Base-by-base conservation (phyloP, 2,888 invertebrate species). In the Elgonia sp. region DNA sequence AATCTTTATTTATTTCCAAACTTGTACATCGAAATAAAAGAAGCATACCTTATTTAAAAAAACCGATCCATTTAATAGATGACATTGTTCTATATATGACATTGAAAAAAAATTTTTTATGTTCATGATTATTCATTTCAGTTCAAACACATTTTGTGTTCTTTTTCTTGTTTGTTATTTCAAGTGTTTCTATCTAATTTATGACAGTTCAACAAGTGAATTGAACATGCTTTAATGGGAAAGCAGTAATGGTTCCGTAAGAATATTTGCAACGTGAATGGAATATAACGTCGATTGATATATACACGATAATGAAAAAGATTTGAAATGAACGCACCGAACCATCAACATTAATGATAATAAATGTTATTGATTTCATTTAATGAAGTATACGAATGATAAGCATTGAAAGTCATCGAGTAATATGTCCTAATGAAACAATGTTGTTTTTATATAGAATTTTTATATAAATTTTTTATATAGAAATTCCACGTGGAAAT, bases 171-270 rank as follows among this genome's bases (percentile, higher is more conserved):
- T 14, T 73, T 60, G 0, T 55, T 53, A 29, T 39, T 39, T 8
- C 6, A 39, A 39, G 46, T 69, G 57, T 72, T 40, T 69, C 46
- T 57, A 79, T 69, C 42, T 69, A 79, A 62, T 62, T 21, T 46
- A 63, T 83, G 65, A 75, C 67, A 75, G 73, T 83, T 83, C 57
- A 85, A 85, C 75, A 39, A 80, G 85, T 85, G 67, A 70, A 57
- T 80, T 39, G 79, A 79, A 86, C 80, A 80, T 86, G 80, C 60
- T 81, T 20, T 77, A 63, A 79, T 70, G 72, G 42, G 55, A 50
- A 84, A 84, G 77, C 72, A 37, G 70, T 77, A 84, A 77, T 63
- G 77, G 63, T 67, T 65, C 42, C 37, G 20, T 79, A 70, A 62
- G 70, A 72, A 73, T 85, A 79, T 73, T 67, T 57, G 65, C 46